Percentiles rank a stretch among this genome's conserved stretches.
Conservation (phyloP, 2,113 vertebrate species). For the Seriola quinqueradiata region DNA sequence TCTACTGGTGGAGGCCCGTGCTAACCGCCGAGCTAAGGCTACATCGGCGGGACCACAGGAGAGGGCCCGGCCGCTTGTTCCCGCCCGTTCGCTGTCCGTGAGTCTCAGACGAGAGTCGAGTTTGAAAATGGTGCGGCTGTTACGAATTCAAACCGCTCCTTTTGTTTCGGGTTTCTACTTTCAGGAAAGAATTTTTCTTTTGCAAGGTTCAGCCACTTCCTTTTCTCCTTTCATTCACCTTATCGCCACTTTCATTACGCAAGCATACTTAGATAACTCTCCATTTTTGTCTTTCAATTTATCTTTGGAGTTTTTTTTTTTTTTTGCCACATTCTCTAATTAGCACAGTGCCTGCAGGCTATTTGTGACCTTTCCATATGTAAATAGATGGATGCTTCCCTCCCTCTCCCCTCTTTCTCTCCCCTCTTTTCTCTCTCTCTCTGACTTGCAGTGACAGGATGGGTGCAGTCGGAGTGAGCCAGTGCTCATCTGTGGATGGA, state of each 20-base stretch:
- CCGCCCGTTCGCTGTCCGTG: background rate
- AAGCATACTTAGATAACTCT: slow-evolving; percentile 76
- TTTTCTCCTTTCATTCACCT: slow-evolving; percentile 75
- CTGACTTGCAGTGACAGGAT: slow-evolving; percentile 79
- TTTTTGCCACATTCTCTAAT: slow-evolving; percentile 79
- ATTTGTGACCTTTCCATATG: slow-evolving; percentile 88
- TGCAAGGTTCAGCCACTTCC: slow-evolving; percentile 15
- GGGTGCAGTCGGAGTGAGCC: slow-evolving; percentile 70
- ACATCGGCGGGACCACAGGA: background rate
- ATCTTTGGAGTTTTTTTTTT: slow-evolving; percentile 82
- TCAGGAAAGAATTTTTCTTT: slow-evolving; percentile 7
- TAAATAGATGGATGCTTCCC: slow-evolving; percentile 82
- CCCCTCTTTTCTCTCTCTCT: slow-evolving; percentile 32
- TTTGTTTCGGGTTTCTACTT: background rate
- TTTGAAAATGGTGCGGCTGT: background rate
- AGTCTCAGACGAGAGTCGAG: fast-evolving
- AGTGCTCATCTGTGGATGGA: slow-evolving; percentile 72
- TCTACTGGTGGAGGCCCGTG: slow-evolving; percentile 83
- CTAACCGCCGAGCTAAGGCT: slow-evolving; percentile 47
- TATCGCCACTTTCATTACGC: slow-evolving; percentile 67
- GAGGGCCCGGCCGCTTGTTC: background rate
- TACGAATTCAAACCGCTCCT: background rate
- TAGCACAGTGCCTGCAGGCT: slow-evolving; percentile 88
- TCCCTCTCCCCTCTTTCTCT: slow-evolving; percentile 64
- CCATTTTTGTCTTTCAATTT: slow-evolving; percentile 81